Evolutionary conservation across 2,113 vertebrate genomes (phyloP), one percentile per base, ranked within the genome.

Genomic region (Motacilla alba): DNA sequence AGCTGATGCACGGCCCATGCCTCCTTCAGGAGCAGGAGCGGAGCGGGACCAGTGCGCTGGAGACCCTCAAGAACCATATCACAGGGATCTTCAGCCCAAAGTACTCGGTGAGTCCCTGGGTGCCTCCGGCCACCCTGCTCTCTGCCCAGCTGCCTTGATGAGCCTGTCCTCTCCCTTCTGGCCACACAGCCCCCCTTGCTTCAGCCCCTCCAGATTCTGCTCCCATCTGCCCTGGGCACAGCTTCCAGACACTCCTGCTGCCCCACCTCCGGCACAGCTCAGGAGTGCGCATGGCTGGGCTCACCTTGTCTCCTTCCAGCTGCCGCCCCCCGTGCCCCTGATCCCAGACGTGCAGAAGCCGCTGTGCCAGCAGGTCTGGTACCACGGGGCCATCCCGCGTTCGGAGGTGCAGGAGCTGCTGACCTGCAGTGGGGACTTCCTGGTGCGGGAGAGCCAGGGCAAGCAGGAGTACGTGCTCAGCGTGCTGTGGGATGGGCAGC

Each of bases 381-480:
- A 99, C 97, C 99, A 99, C 0, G 99, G 99, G 16, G 99, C 98
- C 91, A 98, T 99, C 93, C 99, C 99, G 0, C 98, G 99, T 24
- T 41, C 96, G 0, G 99, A 99, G 92, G 99, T 99, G 39, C 98
- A 98, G 62, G 98, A 98, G 97, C 97, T 99, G 77, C 98, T 99
- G 89, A 97, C 90, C 21, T 97, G 96, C 11, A 97, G 94, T 0
- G 99, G 99, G 12, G 99, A 99, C 90, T 99, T 99, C 89, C 96
- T 99, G 93, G 99, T 99, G 95, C 98, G 99, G 31, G 98, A 99
- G 97, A 99, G 99, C 97, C 99, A 99, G 96, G 99, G 99, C 93
- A 99, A 99, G 84, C 98, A 98, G 88, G 99, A 99, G 84, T 98
- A 98, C 0, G 99, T 99, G 96, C 98, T 99, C 63, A 99, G 99